Evolutionary conservation across 1,140 invertebrate species (phyloP), one percentile per base, ranked within the genome.

Genomic region (Lepidurus couesii): DNA sequence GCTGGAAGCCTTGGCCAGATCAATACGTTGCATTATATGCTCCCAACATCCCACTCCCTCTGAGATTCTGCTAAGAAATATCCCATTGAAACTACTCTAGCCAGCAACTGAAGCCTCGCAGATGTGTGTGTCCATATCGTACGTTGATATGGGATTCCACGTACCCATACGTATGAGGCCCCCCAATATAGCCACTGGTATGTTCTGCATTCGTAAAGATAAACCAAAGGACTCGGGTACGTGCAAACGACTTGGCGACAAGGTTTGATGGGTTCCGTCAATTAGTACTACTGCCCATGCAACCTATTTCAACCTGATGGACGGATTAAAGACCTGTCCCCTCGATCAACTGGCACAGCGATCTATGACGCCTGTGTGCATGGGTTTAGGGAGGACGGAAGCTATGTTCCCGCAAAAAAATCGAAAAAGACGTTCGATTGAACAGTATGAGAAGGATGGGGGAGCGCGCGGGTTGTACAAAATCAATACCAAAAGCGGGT

Each of bases 1-100:
- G 53, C 21, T 7, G 53, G 21, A 65, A 65, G 53, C 8, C 21
- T 16, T 65, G 16, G 9, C 53, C 53, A 65, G 53, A 65, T 65
- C 53, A 65, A 65, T 65, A 65, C 53, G 53, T 65, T 65, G 53
- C 53, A 65, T 65, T 65, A 65, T 65, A 21, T 65, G 53, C 21
- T 21, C 13, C 21, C 53, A 65, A 10, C 53, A 65, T 65, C 53
- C 53, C 53, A 65, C 21, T 65, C 53, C 53, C 21, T 65, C 53
- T 7, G 21, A 65, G 53, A 65, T 13, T 13, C 53, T 65, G 53
- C 16, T 65, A 65, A 65, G 53, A 65, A 21, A 65, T 65, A 21
- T 7, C 6, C 16, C 53, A 16, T 7, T 21, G 53, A 65, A 65
- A 65, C 21, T 65, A 21, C 21, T 21, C 53, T 10, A 13, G 9